Evolutionary conservation across 2,888 invertebrate species (phyloP), one percentile per base, ranked within the genome.

Genomic region (Pseudanteris insignis): DNA sequence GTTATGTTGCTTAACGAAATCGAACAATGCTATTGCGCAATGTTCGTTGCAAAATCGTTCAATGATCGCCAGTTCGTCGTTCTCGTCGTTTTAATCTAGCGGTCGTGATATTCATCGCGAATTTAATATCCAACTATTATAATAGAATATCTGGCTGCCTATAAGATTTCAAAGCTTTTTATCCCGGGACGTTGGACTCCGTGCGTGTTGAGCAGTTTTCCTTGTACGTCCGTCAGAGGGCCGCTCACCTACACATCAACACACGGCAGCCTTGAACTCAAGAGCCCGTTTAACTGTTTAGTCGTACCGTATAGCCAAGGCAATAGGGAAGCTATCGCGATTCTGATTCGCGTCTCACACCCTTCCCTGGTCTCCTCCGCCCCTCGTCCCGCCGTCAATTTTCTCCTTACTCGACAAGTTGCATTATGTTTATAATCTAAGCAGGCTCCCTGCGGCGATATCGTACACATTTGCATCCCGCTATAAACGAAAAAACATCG

Each of bases 231-330:
- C 57, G 32, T 40, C 48, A 55, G 29, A 55, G 29, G 18, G 24
- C 36, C 13, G 36, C 36, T 18, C 55, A 55, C 47, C 55, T 57
- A 57, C 55, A 57, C 55, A 41, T n/a, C 28, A 11, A 50, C 44
- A 50, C 58, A 43, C 40, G 41, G 58, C 50, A 58, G 50, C 58
- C 50, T 58, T 58, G 58, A 58, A 58, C 58, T 58, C 58, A 41
- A 58, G 44, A 44, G 50, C 50, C 41, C 50, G 50, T 50, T 58
- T 58, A 58, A 58, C 58, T 58, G 58, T 58, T 58, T 51, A 50
- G 41, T 50, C 38, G 50, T 50, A 38, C 48, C 46, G 36, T 44
- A 44, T 44, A 54, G 44, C 44, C 15, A 25, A 21, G 26, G 58
- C 51, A 50, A 50, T 50, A 50, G 58, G 58, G 50, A 58, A 58